A percentile compares a stretch with the other conserved stretches of the same genome.
phyloP scores from a whole-genome alignment of 2,888 invertebrate genomes.

The Caenorhabditis drosophilae region DNA sequence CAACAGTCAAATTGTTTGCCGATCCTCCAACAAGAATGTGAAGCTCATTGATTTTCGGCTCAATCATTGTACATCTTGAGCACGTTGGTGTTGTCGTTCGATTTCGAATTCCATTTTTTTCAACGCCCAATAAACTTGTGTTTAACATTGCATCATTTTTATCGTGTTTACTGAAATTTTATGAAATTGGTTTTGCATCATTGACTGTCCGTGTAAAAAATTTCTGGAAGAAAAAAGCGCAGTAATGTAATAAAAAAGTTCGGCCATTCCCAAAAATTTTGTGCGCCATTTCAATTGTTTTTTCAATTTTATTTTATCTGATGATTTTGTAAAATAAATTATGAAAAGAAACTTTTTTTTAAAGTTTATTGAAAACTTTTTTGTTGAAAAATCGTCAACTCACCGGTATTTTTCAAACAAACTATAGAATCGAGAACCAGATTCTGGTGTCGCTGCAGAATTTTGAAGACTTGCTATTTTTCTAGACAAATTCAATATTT shows the following conservation, averaged over 20 bases:
- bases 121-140: slow-evolving; percentile 31
- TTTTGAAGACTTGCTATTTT: slow-evolving; percentile 19
- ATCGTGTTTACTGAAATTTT: background rate
- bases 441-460: slow-evolving; percentile 12
- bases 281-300: no score
- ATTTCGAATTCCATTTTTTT: slow-evolving; percentile 26
- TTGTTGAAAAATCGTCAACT: no score
- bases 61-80: slow-evolving; percentile 16
- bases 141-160: no score
- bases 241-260: no score
- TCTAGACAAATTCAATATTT: slow-evolving; percentile 30
- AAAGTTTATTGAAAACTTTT: no score
- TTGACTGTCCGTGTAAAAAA: no score
- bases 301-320: no score
- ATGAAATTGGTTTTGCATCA: background rate
- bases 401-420: slow-evolving; percentile 52
- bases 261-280: no score
- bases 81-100: slow-evolving; percentile 11
- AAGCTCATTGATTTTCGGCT: slow-evolving; percentile 29
- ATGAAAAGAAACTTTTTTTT: no score
- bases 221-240: no score
- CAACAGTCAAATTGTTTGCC: slow-evolving; percentile 19
- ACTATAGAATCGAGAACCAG: slow-evolving; percentile 20
- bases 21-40: slow-evolving; percentile 26
- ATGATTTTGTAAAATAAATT: no score